Conservation (phyloP, 2,888 invertebrate species). For the Epistrophe eligans region DNA sequence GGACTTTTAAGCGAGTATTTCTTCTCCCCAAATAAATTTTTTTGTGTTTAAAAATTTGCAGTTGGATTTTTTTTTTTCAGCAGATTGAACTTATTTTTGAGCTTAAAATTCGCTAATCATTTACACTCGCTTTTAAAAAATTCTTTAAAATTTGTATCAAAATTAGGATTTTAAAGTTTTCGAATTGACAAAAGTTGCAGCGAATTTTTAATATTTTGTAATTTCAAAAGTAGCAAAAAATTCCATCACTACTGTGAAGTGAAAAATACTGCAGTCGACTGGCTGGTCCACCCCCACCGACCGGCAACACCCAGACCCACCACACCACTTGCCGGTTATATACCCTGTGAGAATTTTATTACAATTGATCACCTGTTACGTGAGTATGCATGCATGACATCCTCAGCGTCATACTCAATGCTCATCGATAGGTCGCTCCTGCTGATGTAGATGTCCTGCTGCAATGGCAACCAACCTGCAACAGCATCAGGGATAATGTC, state of each 20-base stretch:
- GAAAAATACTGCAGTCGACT: not conserved
- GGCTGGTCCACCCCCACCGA: not conserved
- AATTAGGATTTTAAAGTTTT: not conserved
- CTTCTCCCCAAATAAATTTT: too few species aligned
- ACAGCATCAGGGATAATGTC: slow-evolving; percentile 18
- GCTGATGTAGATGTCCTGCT: slow-evolving; percentile 1
- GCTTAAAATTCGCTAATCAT: too few species aligned
- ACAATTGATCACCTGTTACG: slow-evolving; percentile 83
- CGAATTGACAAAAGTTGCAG: not conserved
- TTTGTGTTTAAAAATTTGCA: too few species aligned
- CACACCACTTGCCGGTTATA: not conserved
- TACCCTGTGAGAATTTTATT: slow-evolving; percentile 80
- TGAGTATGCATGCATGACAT: slow-evolving; percentile 77
- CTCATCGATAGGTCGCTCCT: slow-evolving; percentile 30
- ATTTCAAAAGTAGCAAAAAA: not conserved
- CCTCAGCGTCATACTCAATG: slow-evolving; percentile 44
- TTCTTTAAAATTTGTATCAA: not conserved
- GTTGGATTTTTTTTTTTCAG: too few species aligned
- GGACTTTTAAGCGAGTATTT: too few species aligned
- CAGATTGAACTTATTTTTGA: too few species aligned
- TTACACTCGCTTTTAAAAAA: too few species aligned
- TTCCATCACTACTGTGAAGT: not conserved
- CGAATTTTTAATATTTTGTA: not conserved
- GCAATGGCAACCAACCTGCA: not conserved
- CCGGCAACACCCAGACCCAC: not conserved